These are phyloP conservation scores for Cephus runcator DNA, from an alignment of 2,888 invertebrate species.

Conservation along the genomic window DNA sequence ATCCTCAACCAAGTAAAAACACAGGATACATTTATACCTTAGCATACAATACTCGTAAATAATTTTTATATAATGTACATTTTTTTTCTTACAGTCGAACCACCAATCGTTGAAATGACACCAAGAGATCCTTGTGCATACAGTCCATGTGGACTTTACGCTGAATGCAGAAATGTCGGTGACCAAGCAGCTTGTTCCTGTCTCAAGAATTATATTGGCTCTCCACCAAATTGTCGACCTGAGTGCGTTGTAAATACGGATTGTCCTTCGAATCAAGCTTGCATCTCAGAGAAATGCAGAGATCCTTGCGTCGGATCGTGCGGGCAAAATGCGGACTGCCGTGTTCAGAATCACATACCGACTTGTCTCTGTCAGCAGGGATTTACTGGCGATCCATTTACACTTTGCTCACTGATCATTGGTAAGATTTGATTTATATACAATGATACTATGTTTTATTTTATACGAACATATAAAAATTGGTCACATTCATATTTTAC, in stretches of 20 bases:
- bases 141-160: constrained; percentile 77
- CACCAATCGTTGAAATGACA: constrained; percentile 40
- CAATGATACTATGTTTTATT: constrained; percentile 28
- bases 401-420: constrained; percentile 69
- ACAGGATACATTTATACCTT: neutral
- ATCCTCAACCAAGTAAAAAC: constrained; percentile 64
- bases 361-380: constrained; percentile 72
- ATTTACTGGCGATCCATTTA: constrained; percentile 77
- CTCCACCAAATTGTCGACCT: constrained; percentile 76
- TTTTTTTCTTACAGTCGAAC: constrained; percentile 24
- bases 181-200: constrained; percentile 75
- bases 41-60: neutral
- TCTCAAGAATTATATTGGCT: constrained; percentile 73
- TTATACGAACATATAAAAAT: constrained; percentile 12
- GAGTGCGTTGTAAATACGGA: constrained; percentile 74
- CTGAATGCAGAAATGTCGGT: constrained; percentile 73
- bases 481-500: constrained; percentile 20
- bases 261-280: constrained; percentile 74
- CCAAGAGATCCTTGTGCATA: constrained; percentile 77
- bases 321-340: constrained; percentile 77
- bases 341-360: constrained; percentile 77
- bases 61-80: neutral
- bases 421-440: constrained; percentile 26
- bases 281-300: constrained; percentile 77
- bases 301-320: constrained; percentile 80